Percentiles rank a stretch among this genome's conserved stretches.
Conservation (phyloP, 2,888 invertebrate species). For the Troglohyphantes excavatus region DNA sequence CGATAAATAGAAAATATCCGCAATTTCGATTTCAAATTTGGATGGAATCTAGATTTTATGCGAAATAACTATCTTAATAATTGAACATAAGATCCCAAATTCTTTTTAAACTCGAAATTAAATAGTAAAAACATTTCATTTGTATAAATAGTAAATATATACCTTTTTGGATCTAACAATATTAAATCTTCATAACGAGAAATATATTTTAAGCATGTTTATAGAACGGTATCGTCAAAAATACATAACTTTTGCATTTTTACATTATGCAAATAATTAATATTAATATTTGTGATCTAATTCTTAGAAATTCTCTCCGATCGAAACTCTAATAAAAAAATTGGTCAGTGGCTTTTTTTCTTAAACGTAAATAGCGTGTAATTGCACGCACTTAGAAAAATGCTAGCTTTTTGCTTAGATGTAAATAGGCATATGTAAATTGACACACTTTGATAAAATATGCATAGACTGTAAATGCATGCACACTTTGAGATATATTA, state of each 20-base stretch:
- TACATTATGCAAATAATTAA: not conserved
- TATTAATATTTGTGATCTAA: not conserved
- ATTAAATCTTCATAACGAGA: slow-evolving; percentile 18
- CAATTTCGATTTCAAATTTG: slow-evolving; percentile 35
- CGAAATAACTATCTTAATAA: not conserved
- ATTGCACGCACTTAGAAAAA: not conserved
- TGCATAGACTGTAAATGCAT: not conserved
- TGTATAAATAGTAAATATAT: slow-evolving; percentile 18
- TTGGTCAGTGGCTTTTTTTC: not conserved
- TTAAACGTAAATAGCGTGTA: not conserved
- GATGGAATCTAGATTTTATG: slow-evolving; percentile 23
- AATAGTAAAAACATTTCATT: slow-evolving; percentile 1
- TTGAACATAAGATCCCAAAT: slow-evolving; percentile 1
- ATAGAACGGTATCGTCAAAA: slow-evolving; percentile 33
- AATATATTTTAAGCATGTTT: not conserved
- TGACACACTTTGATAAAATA: slow-evolving; percentile 14
- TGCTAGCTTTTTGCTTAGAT: not conserved
- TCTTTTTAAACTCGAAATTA: slow-evolving; percentile 3
- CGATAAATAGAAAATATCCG: slow-evolving; percentile 17
- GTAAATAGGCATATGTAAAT: slow-evolving; percentile 19
- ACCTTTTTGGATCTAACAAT: slow-evolving; percentile 16
- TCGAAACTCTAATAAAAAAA: slow-evolving; percentile 10
- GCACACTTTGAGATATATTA: slow-evolving; percentile 14
- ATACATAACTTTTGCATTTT: slow-evolving; percentile 7
- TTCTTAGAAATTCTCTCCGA: slow-evolving; percentile 16